Evolutionary conservation across 1,140 invertebrate genomes (phyloP), one percentile per base, ranked within the genome.

Genomic region (Ctenoplectra terminalis): DNA sequence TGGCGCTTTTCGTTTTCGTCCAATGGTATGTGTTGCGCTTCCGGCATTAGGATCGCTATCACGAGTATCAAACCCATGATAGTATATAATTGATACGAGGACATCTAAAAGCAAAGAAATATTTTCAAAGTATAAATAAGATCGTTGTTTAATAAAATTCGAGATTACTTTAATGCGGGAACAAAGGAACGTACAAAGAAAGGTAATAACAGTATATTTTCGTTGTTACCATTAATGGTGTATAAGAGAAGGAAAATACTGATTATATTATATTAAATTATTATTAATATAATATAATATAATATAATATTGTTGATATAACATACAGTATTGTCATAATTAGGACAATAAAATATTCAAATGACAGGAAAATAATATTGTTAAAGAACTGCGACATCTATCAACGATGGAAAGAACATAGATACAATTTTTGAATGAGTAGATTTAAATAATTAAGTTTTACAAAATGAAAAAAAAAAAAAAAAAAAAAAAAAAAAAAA

Each of bases 101-200:
- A 90, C 92, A 93, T 93, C 92, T 93, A 88, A 48, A 92, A 92
- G 17, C 50, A 69, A 74, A 66, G 9, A 5, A 60, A 60, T 23
- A 34, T 26, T 34, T 17, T 67, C 13, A 34, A 60, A 46, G 20
- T 37, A 48, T n/a, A 23, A n/a, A 61, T 61, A 37, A 2, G 17
- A 40, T 73, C 1, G 13, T 37, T 34, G 15, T 56, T 54, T 46
- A 69, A 29, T 67, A 15, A 50, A 34, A 52, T 31, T 31, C 29
- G 2, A 48, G 3, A 6, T 58, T 13, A 23, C 9, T 9, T 7
- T 23, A 23, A 13, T 15, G 5, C 43, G 37, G 13, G 6, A n/a
- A 37, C 8, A 37, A 61, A 37, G 23, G 2, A 61, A 61, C 34
- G 20, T 7, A 34, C 15, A 23, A 37, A 56, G 52, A 26, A 26